phyloP scores from a whole-genome alignment of 2,888 invertebrate species.

The Pecten maximus region DNA sequence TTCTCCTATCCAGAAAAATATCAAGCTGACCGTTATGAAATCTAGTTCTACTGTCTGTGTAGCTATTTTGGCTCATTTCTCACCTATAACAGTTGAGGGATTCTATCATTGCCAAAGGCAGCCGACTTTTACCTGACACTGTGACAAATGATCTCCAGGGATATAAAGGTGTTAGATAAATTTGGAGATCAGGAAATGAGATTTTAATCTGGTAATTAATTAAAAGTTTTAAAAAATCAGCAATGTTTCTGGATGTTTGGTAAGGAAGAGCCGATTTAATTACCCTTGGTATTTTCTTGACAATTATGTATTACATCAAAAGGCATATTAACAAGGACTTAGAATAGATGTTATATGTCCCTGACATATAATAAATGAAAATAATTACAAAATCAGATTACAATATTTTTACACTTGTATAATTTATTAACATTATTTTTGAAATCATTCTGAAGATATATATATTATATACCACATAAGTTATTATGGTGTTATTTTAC shows the following conservation, averaged over 20 bases:
- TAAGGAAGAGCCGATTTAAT: background rate
- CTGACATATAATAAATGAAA: background rate
- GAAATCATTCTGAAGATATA: background rate
- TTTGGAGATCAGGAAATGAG: constrained; percentile 2
- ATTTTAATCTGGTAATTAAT: constrained; percentile 13
- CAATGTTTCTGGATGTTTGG: background rate
- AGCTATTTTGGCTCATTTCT: background rate
- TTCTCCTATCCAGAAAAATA: background rate
- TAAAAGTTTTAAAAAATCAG: background rate
- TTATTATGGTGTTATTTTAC: background rate
- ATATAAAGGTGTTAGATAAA: background rate
- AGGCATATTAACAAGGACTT: too few species aligned
- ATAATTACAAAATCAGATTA: background rate
- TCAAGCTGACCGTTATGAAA: background rate
- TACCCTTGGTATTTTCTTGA: too few species aligned
- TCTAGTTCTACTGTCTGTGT: background rate
- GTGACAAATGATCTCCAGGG: background rate
- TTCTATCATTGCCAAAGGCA: background rate
- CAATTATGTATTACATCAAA: too few species aligned
- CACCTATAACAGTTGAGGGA: constrained; percentile 24
- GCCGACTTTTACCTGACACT: background rate
- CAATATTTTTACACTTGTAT: background rate
- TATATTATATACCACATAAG: background rate
- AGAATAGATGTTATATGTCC: too few species aligned
- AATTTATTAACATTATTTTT: too few species aligned